A percentile compares a stretch with the other conserved stretches of the same genome.
Evolutionary conservation across 2,797 vertebrate species (phyloP).

Genomic region (Molossus molossus): DNA sequence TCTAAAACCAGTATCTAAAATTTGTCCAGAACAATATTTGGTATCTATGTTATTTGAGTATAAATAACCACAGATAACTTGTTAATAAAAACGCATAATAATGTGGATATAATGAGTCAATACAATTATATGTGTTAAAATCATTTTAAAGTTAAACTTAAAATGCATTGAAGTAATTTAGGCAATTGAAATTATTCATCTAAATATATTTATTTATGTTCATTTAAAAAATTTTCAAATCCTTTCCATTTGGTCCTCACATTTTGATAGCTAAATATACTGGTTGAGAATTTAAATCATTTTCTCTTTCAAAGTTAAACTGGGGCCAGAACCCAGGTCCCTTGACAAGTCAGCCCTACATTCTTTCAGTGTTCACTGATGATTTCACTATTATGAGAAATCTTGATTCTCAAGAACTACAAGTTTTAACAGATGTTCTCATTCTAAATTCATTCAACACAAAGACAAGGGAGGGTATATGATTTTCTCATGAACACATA

Average conservation of each 20-base stretch:
- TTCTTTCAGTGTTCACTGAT: not conserved
- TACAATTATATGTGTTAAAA: not conserved
- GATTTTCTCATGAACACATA: constrained; percentile 23
- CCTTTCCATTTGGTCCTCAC: not conserved
- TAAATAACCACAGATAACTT: not conserved
- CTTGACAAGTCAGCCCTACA: not conserved
- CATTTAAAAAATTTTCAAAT: constrained; percentile 10
- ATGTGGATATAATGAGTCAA: not conserved
- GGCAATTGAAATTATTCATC: constrained; percentile 19
- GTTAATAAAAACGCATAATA: not conserved
- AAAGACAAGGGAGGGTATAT: not conserved
- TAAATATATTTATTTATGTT: not conserved
- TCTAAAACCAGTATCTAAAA: constrained; percentile 11
- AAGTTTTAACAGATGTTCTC: constrained; percentile 52
- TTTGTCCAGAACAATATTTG: not conserved
- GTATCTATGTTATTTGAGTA: not conserved
- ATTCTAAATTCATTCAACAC: constrained; percentile 46
- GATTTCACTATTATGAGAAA: constrained; percentile 58
- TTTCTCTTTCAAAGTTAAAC: constrained; percentile 21
- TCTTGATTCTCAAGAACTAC: constrained; percentile 21
- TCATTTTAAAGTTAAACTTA: constrained; percentile 24
- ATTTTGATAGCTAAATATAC: constrained; percentile 13
- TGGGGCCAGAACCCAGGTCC: not conserved
- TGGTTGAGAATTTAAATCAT: not conserved
- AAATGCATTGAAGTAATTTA: constrained; percentile 20